These are phyloP conservation scores for Anas bernieri DNA, from an alignment of 2,797 vertebrate species.

Conservation along the genomic window DNA sequence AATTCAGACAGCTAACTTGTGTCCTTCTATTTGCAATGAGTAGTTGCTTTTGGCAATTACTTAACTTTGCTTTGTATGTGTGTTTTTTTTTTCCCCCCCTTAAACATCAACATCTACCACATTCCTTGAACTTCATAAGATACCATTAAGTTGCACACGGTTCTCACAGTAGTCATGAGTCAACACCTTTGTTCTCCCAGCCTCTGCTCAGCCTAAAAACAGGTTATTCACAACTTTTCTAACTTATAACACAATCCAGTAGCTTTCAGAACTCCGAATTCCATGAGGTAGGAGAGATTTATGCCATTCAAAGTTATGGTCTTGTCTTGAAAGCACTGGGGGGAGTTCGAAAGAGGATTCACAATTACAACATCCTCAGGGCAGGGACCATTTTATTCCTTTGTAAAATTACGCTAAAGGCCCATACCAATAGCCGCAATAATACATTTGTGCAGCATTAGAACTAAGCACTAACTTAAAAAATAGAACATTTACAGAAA, in stretches of 20 bases:
- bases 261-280: slow-evolving; percentile 4
- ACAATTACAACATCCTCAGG: not conserved
- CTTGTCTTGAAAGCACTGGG: not conserved
- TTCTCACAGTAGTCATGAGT: slow-evolving; percentile 19
- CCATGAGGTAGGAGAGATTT: not conserved
- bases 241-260: not conserved
- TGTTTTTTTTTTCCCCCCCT: not conserved
- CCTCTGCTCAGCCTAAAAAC: slow-evolving; percentile 6
- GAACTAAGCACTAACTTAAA: not conserved
- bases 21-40: not conserved
- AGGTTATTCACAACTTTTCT: slow-evolving; percentile 13
- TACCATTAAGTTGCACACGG: not conserved
- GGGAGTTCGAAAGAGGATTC: not conserved
- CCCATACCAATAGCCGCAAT: slow-evolving; percentile 8
- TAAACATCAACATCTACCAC: not conserved
- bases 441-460: not conserved
- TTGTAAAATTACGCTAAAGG: not conserved
- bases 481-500: slow-evolving; percentile 13
- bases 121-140: not conserved
- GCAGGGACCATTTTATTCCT: slow-evolving; percentile 1
- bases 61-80: not conserved
- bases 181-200: not conserved
- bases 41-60: not conserved
- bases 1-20: not conserved
- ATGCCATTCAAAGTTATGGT: not conserved